Conservation (phyloP, 2,888 invertebrate species). For the Pyrochroa serraticornis region DNA sequence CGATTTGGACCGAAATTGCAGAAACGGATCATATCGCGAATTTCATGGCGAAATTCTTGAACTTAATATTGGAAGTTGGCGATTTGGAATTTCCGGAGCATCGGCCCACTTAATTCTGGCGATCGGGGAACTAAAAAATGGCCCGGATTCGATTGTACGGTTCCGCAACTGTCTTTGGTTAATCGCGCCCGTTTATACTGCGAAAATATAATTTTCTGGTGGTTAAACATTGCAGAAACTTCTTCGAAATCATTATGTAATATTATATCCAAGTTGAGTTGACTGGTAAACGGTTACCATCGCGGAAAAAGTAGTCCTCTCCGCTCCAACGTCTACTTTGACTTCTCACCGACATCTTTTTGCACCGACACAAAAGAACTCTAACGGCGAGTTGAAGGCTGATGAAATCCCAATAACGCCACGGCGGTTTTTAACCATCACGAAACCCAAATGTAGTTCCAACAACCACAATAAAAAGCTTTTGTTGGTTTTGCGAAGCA, state of each 20-base stretch:
- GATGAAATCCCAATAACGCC: too few species aligned
- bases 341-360: constrained; percentile 26
- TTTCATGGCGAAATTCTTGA: too few species aligned
- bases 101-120: too few species aligned
- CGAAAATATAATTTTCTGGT: constrained; percentile 1
- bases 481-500: too few species aligned
- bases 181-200: background rate
- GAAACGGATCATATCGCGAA: too few species aligned
- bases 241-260: constrained; percentile 38
- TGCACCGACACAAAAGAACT: constrained; percentile 6
- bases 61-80: too few species aligned
- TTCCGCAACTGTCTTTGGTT: background rate
- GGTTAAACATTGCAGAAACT: constrained; percentile 18
- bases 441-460: too few species aligned
- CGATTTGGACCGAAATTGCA: too few species aligned
- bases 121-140: background rate
- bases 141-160: background rate
- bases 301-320: constrained; percentile 31
- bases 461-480: too few species aligned
- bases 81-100: too few species aligned
- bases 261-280: constrained; percentile 33
- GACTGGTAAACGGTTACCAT: constrained; percentile 28
- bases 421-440: too few species aligned
- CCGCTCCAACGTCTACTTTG: constrained; percentile 23
- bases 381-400: constrained; percentile 4